These are phyloP conservation scores for Luidia sarsii DNA, from an alignment of 53 echinoderm and acorn worm genomes.

Conservation along the genomic window DNA sequence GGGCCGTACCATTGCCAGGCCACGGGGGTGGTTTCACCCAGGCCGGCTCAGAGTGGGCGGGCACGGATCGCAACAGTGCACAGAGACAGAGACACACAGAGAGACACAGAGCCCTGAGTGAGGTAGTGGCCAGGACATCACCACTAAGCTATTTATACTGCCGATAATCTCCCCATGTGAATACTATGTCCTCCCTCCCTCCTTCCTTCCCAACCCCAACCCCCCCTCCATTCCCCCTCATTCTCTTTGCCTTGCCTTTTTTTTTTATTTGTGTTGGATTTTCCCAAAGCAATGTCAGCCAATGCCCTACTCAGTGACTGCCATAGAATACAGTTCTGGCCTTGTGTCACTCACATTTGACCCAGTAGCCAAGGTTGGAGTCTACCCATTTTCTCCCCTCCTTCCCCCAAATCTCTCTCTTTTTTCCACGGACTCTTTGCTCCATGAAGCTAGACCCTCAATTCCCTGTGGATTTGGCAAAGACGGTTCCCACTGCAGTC, in stretches of 20 bases:
- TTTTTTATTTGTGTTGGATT: no score
- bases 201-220: no score
- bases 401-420: no score
- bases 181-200: background rate
- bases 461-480: no score
- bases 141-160: slow-evolving; percentile 11
- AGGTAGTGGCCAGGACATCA: background rate
- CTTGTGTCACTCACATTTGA: slow-evolving; percentile 44
- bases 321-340: slow-evolving; percentile 4
- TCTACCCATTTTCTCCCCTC: no score
- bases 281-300: no score
- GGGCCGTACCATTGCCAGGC: slow-evolving; percentile 48
- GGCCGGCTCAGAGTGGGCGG: slow-evolving; percentile 63
- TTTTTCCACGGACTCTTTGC: no score
- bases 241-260: no score
- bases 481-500: no score
- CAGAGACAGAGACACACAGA: background rate
- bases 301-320: no score
- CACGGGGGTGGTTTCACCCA: slow-evolving; percentile 30
- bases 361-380: slow-evolving; percentile 22
- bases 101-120: slow-evolving; percentile 11
- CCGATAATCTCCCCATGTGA: background rate
- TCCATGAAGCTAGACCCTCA: no score
- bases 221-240: no score
- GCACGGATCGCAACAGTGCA: slow-evolving; percentile 25